Conservation (phyloP, 2,113 vertebrate genomes). For the Ornithorhynchus anatinus region DNA sequence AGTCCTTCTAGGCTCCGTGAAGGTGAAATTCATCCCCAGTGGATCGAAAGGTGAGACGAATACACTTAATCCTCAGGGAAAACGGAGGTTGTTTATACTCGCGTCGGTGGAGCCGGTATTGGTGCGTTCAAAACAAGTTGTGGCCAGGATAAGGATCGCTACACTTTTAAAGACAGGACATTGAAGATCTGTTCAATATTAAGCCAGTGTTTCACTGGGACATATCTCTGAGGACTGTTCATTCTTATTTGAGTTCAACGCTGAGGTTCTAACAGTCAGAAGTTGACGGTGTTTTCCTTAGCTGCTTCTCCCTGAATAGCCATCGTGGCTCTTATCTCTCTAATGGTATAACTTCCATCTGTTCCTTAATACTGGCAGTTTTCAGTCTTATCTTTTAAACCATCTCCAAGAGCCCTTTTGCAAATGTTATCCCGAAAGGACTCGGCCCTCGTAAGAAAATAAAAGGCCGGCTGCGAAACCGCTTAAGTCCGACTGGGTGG, state of each 20-base stretch:
- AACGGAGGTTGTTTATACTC: constrained; percentile 17
- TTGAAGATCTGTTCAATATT: not conserved
- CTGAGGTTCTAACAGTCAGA: not conserved
- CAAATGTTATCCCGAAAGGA: constrained; percentile 34
- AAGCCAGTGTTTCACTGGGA: constrained; percentile 2
- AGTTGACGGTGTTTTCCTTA: constrained; percentile 40
- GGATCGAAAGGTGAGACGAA: constrained; percentile 7
- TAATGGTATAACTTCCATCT: constrained; percentile 32
- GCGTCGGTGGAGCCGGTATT: constrained; percentile 5
- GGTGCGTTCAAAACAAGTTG: not conserved
- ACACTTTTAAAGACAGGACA: not conserved
- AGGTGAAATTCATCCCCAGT: constrained; percentile 56
- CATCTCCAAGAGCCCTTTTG: constrained; percentile 47
- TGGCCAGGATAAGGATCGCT: not conserved
- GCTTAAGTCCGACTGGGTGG: constrained; percentile 8
- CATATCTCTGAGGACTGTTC: not conserved
- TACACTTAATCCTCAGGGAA: constrained; percentile 21
- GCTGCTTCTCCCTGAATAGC: constrained; percentile 19
- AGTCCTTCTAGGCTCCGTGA: not conserved
- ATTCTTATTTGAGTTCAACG: not conserved
- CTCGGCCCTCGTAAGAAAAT: constrained; percentile 10
- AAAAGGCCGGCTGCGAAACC: constrained; percentile 22
- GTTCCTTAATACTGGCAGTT: constrained; percentile 37
- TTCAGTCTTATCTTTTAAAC: constrained; percentile 42
- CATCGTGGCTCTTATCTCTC: constrained; percentile 50